Evolutionary conservation across 2,113 vertebrate genomes (phyloP), one percentile per base, ranked within the genome.

Genomic region (Arenaria interpres): DNA sequence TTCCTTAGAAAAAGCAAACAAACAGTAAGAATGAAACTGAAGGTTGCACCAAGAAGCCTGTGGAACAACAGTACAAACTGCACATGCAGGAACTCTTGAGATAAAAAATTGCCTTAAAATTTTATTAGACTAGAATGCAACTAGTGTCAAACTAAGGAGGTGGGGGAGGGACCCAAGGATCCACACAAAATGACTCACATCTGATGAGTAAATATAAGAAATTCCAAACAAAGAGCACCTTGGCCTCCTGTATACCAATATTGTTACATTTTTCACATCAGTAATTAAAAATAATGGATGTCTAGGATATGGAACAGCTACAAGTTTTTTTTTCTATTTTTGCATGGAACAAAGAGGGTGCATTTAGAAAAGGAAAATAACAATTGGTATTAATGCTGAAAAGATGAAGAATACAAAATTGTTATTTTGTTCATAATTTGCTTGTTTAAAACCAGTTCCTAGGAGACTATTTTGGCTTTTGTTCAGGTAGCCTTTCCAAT

Each of bases 1-100:
- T 89, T 78, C 86, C 89, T 89, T 56, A 89, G 50, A 90, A 94
- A 96, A 37, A 33, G n/a, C 59, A 88, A 94, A 67, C 32, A 78
- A 89, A 91, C 41, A 90, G 53, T 8, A 62, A 24, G 27, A 59
- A 18, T 24, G 39, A 83, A 88, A 82, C 54, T 50, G 46, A 79
- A 90, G 37, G 46, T 15, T 85, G 75, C 20, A 17, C 18, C 45
- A 46, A 18, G 23, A 7, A 90, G 37, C 32, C 54, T 59, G 53
- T 46, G n/a, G 33, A 83, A 14, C 41, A 73, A 60, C 2, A 11
- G 28, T 5, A 73, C 22, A 57, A 74, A n/a, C 71, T 57, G 56
- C n/a, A 71, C 12, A 57, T 20, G 14, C 14, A 45, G 27, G 39
- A 72, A 85, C n/a, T 68, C 43, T 11, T 43, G 21, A 75, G 28